Evolutionary conservation across 2,888 invertebrate species (phyloP), one percentile per base, ranked within the genome.

Genomic region (Lepidochrysops patricia): DNA sequence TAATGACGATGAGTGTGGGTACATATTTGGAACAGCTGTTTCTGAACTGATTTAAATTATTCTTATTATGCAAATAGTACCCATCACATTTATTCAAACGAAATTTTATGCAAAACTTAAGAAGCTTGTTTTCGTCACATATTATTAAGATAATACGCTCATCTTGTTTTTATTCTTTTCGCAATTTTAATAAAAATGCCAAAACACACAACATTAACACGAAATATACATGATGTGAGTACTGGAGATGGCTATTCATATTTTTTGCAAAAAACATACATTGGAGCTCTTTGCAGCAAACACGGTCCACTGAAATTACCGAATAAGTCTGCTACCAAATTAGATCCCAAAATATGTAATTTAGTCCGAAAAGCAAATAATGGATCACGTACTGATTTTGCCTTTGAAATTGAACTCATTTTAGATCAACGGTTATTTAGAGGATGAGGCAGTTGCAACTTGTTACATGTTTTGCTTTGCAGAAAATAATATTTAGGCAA

Each of bases 371-470:
- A 43, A 61, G 61, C 61, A 57, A 50, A 59, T 52, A 52, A 57
- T 34, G 35, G 54, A 65, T 61, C 62, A 65, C 62, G 62, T 64
- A 58, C 61, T 60, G 50, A 58, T 61, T 60, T 60, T 63, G 62
- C 65, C 65, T 65, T 60, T 49, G 48, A 50, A 37, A 54, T 57
- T 43, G 23, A 43, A 19, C 43, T 43, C 43, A 43, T 43, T 43
- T 19, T 9, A 23, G 23, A 4, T 1, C 9, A 23, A 23, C 9
- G 23, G 9, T 29, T 29, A 43, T 43, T 43, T 43, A 9, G 3
- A 43, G 9, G 19, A 9, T 19, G 19, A 19, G 19, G 43, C 19
- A 43, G 19, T 43, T 23, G 43, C 12, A 19, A 43, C 12, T 43
- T 23, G 43, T 23, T 43, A 43, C 12, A 43, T 19, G 43, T 43